phyloP scores from a whole-genome alignment of 1,140 invertebrate species.

The Gyrodactylus bullatarudis region DNA sequence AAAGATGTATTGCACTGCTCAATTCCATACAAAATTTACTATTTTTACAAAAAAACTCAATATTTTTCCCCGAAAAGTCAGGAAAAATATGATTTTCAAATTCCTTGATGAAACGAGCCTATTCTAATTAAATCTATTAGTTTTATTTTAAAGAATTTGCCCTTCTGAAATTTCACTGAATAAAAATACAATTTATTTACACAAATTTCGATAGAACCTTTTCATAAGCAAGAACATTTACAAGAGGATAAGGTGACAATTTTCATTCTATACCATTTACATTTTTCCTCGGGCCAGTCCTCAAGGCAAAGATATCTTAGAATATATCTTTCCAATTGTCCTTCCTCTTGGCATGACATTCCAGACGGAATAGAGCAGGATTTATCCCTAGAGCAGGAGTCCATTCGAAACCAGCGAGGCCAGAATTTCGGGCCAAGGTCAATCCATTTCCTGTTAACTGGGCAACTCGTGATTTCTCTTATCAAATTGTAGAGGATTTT shows the following conservation, averaged over 20 bases:
- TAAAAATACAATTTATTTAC: too few relatives aligned
- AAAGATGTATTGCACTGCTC: too few relatives aligned
- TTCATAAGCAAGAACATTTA: background rate
- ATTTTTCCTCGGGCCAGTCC: background rate
- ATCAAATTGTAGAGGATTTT: background rate
- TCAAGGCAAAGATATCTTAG: background rate
- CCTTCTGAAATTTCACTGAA: too few relatives aligned
- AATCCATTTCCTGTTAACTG: background rate
- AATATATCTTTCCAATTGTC: background rate
- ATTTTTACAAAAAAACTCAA: too few relatives aligned
- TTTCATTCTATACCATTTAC: conserved; percentile 3
- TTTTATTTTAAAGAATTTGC: too few relatives aligned
- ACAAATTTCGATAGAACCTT: too few relatives aligned
- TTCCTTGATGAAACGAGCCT: too few relatives aligned
- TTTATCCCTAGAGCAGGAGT: background rate
- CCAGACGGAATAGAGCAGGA: background rate
- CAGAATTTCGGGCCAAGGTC: conserved; percentile 3
- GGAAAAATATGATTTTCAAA: too few relatives aligned
- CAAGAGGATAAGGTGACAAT: background rate
- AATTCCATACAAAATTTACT: too few relatives aligned
- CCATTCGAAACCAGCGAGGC: background rate
- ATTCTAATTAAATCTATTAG: too few relatives aligned
- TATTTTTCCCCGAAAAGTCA: too few relatives aligned
- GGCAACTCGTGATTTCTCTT: background rate
- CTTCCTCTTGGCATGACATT: background rate